phyloP scores from a whole-genome alignment of 2,113 vertebrate species.

The Mesembrinibis cayennensis region DNA sequence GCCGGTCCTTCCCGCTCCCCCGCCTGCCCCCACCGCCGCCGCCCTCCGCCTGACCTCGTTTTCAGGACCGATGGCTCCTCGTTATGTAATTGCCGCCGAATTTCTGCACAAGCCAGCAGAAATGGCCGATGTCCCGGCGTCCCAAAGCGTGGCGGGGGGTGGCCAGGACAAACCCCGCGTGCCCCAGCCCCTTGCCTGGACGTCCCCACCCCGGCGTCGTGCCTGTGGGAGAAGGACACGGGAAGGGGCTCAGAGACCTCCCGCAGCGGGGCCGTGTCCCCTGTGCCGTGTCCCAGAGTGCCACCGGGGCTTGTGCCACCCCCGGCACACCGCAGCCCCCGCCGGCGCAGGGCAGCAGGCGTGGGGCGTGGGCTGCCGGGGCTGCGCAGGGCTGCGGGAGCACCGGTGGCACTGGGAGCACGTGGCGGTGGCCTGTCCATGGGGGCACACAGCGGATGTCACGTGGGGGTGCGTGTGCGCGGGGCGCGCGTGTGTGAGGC shows the following conservation, averaged over 20 bases:
- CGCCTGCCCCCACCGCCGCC: neutral
- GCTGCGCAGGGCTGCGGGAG: neutral
- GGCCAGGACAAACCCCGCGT: fast-evolving
- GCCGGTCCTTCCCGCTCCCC: neutral
- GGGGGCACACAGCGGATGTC: fast-evolving
- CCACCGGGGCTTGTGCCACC: neutral
- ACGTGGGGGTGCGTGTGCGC: neutral
- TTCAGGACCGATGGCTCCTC: neutral
- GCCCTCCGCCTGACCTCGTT: neutral
- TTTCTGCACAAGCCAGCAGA: neutral
- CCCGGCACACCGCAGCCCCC: neutral
- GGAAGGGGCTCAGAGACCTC: neutral
- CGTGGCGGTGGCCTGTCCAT: neutral
- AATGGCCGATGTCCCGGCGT: neutral
- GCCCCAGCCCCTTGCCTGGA: neutral
- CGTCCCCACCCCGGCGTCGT: fast-evolving
- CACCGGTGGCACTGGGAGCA: neutral
- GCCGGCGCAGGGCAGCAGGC: neutral
- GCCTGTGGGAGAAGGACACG: neutral
- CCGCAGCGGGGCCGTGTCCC: neutral
- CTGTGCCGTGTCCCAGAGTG: fast-evolving
- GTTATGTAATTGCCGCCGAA: neutral
- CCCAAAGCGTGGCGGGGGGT: neutral
- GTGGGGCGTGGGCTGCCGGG: neutral
- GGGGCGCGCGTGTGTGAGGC: neutral